Percentiles rank a stretch among this genome's conserved stretches.
These are phyloP conservation scores for Priocnemis perturbator DNA, from an alignment of 2,888 invertebrate genomes.

Conservation along the genomic window DNA sequence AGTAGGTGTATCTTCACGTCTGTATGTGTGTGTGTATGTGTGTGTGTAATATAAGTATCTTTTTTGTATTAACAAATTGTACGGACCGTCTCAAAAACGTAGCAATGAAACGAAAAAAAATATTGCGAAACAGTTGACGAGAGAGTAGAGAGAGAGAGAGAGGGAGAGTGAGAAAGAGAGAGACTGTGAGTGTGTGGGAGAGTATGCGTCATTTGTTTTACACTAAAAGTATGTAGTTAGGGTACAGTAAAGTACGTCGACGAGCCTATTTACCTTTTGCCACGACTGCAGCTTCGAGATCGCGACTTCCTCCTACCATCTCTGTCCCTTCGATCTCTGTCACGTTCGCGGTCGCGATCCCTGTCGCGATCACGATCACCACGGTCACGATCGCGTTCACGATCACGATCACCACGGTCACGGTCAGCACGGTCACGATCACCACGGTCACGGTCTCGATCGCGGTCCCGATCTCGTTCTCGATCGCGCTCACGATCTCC, in stretches of 20 bases:
- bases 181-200: too few relatives aligned
- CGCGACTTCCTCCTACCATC: conserved; percentile 68
- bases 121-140: background rate
- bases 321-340: conserved; percentile 76
- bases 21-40: too few relatives aligned
- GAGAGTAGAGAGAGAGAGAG: too few relatives aligned
- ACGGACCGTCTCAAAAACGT: too few relatives aligned
- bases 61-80: too few relatives aligned
- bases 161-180: background rate
- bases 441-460: conserved; percentile 77
- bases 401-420: conserved; percentile 78
- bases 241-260: background rate
- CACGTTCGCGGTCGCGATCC: conserved; percentile 78
- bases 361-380: conserved; percentile 77
- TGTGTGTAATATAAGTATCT: too few relatives aligned
- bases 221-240: too few relatives aligned
- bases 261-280: conserved; percentile 63
- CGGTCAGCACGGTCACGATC: conserved; percentile 76
- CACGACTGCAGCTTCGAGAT: conserved; percentile 72
- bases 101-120: background rate
- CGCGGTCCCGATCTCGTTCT: conserved; percentile 78
- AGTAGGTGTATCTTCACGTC: too few relatives aligned
- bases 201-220: background rate
- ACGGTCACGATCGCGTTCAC: conserved; percentile 76
- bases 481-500: conserved; percentile 76